Evolutionary conservation across 1,140 invertebrate species (phyloP).

Genomic region (Parapsyche elsis): DNA sequence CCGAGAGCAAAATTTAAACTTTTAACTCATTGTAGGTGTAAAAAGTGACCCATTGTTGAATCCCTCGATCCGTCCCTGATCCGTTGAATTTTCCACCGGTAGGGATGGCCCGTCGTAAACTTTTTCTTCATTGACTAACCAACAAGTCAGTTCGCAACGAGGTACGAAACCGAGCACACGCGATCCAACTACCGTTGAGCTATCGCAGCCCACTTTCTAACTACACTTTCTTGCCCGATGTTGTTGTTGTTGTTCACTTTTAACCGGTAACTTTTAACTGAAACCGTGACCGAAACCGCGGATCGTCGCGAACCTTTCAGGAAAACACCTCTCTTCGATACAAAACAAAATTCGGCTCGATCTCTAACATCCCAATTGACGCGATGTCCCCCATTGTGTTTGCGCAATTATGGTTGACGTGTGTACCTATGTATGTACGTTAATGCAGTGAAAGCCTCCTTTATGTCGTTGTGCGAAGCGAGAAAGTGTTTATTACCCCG

Average conservation of each 20-base stretch:
- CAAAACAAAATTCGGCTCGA: no score
- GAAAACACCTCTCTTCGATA: neutral
- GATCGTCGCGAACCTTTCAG: neutral
- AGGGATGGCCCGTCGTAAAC: neutral
- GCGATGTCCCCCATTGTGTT: neutral
- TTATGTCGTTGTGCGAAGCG: neutral
- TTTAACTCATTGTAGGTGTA: no score
- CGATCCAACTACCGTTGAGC: neutral
- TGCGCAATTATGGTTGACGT: neutral
- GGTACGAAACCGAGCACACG: conserved; percentile 11
- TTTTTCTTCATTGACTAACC: neutral
- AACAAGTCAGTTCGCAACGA: neutral
- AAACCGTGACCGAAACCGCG: neutral
- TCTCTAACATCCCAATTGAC: no score
- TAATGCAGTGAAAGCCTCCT: neutral
- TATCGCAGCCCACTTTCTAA: neutral
- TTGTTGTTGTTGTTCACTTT: conserved; percentile 17
- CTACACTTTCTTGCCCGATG: neutral
- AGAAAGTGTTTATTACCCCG: neutral
- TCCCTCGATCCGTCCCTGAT: no score
- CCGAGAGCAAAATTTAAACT: no score
- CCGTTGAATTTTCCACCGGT: no score
- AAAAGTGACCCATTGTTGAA: no score
- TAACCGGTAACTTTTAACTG: conserved; percentile 3
- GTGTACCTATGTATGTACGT: neutral